These are phyloP conservation scores for Aleiodes testaceus DNA, from an alignment of 2,888 invertebrate genomes.

Conservation along the genomic window DNA sequence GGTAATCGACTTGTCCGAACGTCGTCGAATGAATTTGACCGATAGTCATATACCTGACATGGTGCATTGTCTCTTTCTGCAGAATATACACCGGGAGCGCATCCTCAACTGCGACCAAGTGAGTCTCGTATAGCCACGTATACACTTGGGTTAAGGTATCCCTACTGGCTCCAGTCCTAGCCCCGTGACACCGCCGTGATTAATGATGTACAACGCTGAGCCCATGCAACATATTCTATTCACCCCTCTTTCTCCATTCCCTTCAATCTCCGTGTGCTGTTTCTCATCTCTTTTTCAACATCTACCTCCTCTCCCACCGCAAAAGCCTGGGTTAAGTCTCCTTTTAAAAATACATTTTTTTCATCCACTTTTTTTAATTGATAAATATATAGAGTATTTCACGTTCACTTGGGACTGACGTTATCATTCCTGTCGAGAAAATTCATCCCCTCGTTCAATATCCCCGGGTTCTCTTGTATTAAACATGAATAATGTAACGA, in stretches of 20 bases:
- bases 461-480: too few relatives aligned
- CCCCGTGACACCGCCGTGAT: constrained; percentile 71
- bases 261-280: constrained; percentile 59
- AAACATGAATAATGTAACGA: constrained; percentile 72
- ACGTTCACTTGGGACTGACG: constrained; percentile 25
- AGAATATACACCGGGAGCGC: constrained; percentile 27
- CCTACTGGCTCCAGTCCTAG: constrained; percentile 69
- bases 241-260: constrained; percentile 49
- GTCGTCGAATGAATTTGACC: constrained; percentile 30
- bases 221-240: constrained; percentile 62
- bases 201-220: constrained; percentile 70
- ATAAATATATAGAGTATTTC: too few relatives aligned
- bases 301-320: constrained; percentile 45
- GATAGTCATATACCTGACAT: constrained; percentile 31
- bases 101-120: constrained; percentile 41
- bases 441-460: constrained; percentile 50
- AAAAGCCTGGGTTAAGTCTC: constrained; percentile 1
- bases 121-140: constrained; percentile 61
- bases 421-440: constrained; percentile 43
- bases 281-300: constrained; percentile 27
- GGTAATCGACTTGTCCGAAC: constrained; percentile 28
- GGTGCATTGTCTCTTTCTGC: constrained; percentile 17
- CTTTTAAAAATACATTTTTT: constrained; percentile 13
- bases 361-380: too few relatives aligned
- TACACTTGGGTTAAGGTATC: constrained; percentile 70